Evolutionary conservation across 2,113 vertebrate genomes (phyloP).

Genomic region (Scolopax mira): DNA sequence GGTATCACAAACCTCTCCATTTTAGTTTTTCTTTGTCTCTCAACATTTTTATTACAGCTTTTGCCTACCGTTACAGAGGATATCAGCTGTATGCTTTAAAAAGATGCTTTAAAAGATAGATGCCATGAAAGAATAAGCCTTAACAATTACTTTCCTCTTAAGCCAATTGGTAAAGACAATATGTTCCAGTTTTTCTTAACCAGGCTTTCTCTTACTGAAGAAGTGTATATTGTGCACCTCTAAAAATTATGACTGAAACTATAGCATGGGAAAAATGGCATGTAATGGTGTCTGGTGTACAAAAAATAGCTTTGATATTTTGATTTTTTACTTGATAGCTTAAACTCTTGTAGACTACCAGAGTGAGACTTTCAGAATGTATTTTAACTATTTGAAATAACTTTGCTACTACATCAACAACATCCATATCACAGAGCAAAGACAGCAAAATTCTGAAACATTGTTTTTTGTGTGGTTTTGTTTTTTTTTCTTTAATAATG

Average conservation of each 20-base stretch:
- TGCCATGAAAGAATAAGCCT: neutral
- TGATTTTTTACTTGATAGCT: neutral
- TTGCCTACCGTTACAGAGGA: neutral
- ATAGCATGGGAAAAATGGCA: neutral
- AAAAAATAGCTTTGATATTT: neutral
- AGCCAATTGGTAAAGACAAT: neutral
- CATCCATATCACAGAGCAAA: neutral
- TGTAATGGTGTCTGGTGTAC: neutral
- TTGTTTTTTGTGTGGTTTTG: too few species aligned
- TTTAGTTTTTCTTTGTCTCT: neutral
- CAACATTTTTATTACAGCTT: neutral
- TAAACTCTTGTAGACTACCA: neutral
- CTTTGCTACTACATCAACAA: neutral
- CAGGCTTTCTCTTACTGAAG: neutral
- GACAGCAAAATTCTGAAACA: neutral
- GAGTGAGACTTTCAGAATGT: neutral
- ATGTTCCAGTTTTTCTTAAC: neutral
- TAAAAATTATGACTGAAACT: neutral
- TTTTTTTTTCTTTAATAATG: neutral
- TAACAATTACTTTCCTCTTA: neutral
- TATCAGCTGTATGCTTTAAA: neutral
- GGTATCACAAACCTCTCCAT: neutral
- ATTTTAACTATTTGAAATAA: neutral
- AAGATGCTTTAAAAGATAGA: neutral
- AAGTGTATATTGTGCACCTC: neutral